Percentiles rank a stretch among this genome's conserved stretches.
Evolutionary conservation across 2,113 vertebrate species (phyloP).

Genomic region (Petroica traversi): DNA sequence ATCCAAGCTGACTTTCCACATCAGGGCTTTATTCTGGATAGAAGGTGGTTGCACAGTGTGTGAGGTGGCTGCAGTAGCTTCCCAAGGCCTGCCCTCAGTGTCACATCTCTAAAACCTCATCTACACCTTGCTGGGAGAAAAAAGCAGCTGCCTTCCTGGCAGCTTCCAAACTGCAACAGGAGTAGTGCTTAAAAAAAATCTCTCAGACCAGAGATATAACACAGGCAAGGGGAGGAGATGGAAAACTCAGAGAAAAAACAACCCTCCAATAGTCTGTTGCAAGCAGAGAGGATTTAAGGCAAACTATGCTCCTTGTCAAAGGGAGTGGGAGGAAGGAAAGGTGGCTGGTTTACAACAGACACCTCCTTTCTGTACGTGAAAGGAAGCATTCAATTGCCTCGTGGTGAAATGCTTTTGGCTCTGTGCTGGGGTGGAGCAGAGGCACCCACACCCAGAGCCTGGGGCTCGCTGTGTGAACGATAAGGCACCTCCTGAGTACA

Average conservation of each 20-base stretch:
- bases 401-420: conserved; percentile 54
- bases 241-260: neutral
- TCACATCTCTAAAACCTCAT: neutral
- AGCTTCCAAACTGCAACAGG: neutral
- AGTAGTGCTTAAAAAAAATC: neutral
- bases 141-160: neutral
- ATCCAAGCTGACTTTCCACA: neutral
- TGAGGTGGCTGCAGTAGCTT: neutral
- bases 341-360: neutral
- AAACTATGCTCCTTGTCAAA: neutral
- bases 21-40: neutral
- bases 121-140: neutral
- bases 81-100: neutral
- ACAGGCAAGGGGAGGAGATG: neutral
- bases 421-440: neutral
- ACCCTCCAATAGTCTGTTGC: neutral
- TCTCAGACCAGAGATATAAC: neutral
- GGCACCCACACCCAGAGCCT: conserved; percentile 35
- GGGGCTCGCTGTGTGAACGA: neutral
- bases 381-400: conserved; percentile 50
- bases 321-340: neutral
- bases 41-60: neutral
- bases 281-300: neutral
- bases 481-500: conserved; percentile 3
- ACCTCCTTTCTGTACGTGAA: conserved; percentile 11